A percentile compares a stretch with the other conserved stretches of the same genome.
phyloP scores from a whole-genome alignment of 2,888 invertebrate genomes.

The Drosophila incognita region DNA sequence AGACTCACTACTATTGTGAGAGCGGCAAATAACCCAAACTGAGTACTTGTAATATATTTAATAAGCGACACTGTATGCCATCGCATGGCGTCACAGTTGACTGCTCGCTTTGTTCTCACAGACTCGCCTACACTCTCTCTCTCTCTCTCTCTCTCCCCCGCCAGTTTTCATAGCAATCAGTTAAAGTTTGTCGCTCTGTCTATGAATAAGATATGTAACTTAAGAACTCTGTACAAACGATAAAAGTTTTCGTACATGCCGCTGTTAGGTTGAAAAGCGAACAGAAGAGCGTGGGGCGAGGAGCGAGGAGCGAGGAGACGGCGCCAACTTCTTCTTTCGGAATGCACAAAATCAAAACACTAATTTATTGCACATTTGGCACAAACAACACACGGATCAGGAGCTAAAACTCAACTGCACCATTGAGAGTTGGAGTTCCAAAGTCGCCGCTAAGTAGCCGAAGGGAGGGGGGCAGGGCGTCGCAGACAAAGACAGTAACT shows the following conservation, averaged over 20 bases:
- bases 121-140: background rate
- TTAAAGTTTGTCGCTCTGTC: constrained; percentile 58
- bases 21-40: background rate
- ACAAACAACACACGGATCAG: constrained; percentile 72
- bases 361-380: constrained; percentile 80
- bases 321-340: constrained; percentile 63
- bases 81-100: constrained; percentile 53
- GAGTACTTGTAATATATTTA: constrained; percentile 48
- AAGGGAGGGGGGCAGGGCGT: background rate
- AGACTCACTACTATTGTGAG: constrained; percentile 7
- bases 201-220: constrained; percentile 72
- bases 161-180: constrained; percentile 9
- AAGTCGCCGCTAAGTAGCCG: constrained; percentile 58
- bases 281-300: background rate
- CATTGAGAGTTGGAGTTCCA: constrained; percentile 46
- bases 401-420: constrained; percentile 64
- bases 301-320: constrained; percentile 15
- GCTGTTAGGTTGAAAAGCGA: constrained; percentile 9
- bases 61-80: constrained; percentile 62
- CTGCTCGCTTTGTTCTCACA: constrained; percentile 35
- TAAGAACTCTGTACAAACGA: constrained; percentile 67
- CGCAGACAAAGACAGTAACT: constrained; percentile 32
- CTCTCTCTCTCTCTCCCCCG: background rate
- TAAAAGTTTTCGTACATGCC: constrained; percentile 76
- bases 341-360: constrained; percentile 78